Conservation (phyloP, 2,113 vertebrate genomes). For the Haemorhous mexicanus region DNA sequence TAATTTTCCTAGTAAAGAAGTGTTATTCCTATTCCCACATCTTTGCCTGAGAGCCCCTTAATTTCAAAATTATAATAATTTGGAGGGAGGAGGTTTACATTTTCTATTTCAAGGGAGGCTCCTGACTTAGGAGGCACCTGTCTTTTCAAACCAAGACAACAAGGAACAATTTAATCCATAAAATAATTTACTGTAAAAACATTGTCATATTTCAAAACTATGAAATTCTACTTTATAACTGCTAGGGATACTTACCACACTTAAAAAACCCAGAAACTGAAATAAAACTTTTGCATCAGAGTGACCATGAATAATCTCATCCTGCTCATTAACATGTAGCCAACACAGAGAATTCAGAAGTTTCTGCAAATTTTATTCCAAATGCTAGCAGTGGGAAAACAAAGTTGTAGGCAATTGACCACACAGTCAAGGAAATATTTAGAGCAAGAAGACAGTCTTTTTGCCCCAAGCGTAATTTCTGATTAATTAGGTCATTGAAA, state of each 20-base stretch:
- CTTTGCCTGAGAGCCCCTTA: neutral
- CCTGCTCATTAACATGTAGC: neutral
- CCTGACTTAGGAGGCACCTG: neutral
- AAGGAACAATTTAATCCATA: neutral
- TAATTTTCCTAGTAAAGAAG: neutral
- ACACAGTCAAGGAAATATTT: neutral
- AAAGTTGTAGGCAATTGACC: neutral
- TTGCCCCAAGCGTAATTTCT: neutral
- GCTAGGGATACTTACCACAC: neutral
- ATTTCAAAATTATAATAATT: neutral
- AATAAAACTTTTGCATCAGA: neutral
- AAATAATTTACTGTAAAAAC: neutral
- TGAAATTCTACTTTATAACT: neutral
- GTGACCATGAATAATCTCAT: neutral
- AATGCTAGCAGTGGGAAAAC: neutral
- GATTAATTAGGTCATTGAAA: neutral
- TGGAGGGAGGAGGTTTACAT: neutral
- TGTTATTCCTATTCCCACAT: neutral
- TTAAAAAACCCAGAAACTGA: neutral
- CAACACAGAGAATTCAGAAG: neutral
- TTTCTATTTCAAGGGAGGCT: neutral
- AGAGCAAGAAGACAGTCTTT: neutral
- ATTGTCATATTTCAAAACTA: neutral
- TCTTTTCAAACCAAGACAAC: neutral
- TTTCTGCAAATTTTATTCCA: neutral